A percentile compares a stretch with the other conserved stretches of the same genome.
Conservation (phyloP, 2,113 vertebrate species). For the Puntigrus tetrazona region DNA sequence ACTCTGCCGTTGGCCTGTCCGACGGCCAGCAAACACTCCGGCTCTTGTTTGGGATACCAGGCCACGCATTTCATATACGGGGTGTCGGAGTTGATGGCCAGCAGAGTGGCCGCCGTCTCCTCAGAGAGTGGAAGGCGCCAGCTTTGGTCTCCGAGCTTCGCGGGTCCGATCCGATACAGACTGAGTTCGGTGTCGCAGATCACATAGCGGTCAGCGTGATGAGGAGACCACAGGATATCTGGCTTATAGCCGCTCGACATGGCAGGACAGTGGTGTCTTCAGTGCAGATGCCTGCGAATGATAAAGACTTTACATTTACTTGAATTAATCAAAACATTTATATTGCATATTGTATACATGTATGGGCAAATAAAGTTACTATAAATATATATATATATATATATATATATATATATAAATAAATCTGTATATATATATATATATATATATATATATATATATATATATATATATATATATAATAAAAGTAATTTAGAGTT, state of each 20-base stretch:
- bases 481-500: too few relatives aligned
- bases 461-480: too few relatives aligned
- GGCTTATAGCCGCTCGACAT: slow-evolving; percentile 96
- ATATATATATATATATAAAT: too few relatives aligned
- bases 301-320: too few relatives aligned
- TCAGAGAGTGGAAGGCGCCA: slow-evolving; percentile 88
- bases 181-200: slow-evolving; percentile 96
- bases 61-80: slow-evolving; percentile 99
- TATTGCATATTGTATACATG: too few relatives aligned
- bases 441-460: too few relatives aligned
- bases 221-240: slow-evolving; percentile 96
- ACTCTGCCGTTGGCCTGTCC: slow-evolving; percentile 96
- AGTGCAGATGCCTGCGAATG: neutral
- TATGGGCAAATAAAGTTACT: too few relatives aligned
- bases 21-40: slow-evolving; percentile 93
- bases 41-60: slow-evolving; percentile 96
- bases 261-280: slow-evolving; percentile 42
- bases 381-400: too few relatives aligned
- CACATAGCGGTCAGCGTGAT: slow-evolving; percentile 94
- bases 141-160: slow-evolving; percentile 86
- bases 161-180: slow-evolving; percentile 91
- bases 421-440: too few relatives aligned
- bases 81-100: slow-evolving; percentile 96
- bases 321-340: too few relatives aligned
- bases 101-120: slow-evolving; percentile 88